Base-by-base conservation (phyloP, 2,113 vertebrate genomes). In the Pionites leucogaster region DNA sequence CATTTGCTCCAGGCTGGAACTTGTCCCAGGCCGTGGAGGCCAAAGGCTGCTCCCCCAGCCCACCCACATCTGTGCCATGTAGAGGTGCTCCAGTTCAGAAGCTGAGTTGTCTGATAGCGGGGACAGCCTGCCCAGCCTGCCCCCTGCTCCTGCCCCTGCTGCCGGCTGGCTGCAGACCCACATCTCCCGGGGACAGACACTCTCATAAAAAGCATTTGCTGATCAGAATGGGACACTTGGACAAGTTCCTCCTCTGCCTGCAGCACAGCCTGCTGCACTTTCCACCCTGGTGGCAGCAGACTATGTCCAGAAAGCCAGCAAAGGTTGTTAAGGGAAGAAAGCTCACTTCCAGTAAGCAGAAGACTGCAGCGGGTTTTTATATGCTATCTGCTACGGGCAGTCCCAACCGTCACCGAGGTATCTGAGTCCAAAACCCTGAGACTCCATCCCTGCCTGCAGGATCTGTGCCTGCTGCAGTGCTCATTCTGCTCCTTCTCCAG, bases 11-110 rank as follows among this genome's bases (percentile, higher is more conserved):
- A 28, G 35, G 44, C 52, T 49, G 74, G 49, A 64, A 10, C 19
- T 39, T 0, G 0, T 31, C 24, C 22, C 60, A 60, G 24, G 46
- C 15, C 2, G 1, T 15, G 17, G 31, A 15, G 67, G 67, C 27
- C 50, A 55, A 81, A 42, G 19, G 68, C 72, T 88, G 60, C 47
- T 78, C 39, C 69, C 76, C n/a, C 47, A 60, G 16, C 52, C 67
- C 75, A 60, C 81, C 28, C 47, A 17, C 39, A 42, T 53, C 85
- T 57, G 16, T 79, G 71, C 57, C 5, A 0, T 42, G 18, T 7
- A 22, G 62, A 78, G 60, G n/a, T 44, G 82, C 70, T 53, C 46
- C 52, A 22, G 59, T 14, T 55, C 67, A 35, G 50, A 84, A 50
- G 49, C 37, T 29, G 82, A 62, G 0, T 2, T 5, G 10, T 28